Base-by-base conservation (phyloP, 2,797 vertebrate species). In the Astyanax mexicanus region DNA sequence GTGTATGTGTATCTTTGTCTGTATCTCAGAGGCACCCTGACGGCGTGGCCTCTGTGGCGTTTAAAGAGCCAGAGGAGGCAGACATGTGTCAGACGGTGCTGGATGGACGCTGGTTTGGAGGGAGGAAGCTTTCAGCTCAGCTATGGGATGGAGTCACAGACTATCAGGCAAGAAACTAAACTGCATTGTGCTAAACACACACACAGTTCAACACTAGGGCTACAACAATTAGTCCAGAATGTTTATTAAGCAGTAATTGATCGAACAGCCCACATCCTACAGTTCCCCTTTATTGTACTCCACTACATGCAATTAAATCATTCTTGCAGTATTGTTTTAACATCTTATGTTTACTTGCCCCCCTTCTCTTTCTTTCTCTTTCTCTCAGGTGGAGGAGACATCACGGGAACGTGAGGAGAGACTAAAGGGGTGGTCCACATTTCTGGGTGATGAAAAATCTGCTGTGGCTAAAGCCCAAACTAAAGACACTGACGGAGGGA, bases 41-140 rank as follows among this genome's bases (percentile, higher is more conserved):
- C 19, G 97, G 98, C 0, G 93, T 99, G 10, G 96, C 97, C 0
- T 99, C 97, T 0, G 90, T 98, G 17, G 94, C 97, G 0, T 99
- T 98, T 79, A 96, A 96, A 84, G 95, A 98, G 54, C 88, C 94
- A 0, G 94, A 96, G 1, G 91, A 97, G 80, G 95, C 94, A 0
- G 96, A 98, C 65, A 73, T 86, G 0, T 98, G 97, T 82, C 93
- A 94, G 71, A 67, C 82, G 1, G 93, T 95, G 0, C 93, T 99
- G 4, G 91, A 98, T 3, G 95, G 95, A n/a, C 95, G 96, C 72
- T 99, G 98, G 96, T 99, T 99, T 86, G 97, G 96, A 78, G 97
- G 97, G 27, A 92, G 93, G 52, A 95, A 99, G 75, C 94, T 99
- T 62, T 90, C 88, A 55, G 97, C 94, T 37, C 75, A 92, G 81